A percentile compares a stretch with the other conserved stretches of the same genome.
Conservation (phyloP, 2,113 vertebrate species). For the Eurypyga helias region DNA sequence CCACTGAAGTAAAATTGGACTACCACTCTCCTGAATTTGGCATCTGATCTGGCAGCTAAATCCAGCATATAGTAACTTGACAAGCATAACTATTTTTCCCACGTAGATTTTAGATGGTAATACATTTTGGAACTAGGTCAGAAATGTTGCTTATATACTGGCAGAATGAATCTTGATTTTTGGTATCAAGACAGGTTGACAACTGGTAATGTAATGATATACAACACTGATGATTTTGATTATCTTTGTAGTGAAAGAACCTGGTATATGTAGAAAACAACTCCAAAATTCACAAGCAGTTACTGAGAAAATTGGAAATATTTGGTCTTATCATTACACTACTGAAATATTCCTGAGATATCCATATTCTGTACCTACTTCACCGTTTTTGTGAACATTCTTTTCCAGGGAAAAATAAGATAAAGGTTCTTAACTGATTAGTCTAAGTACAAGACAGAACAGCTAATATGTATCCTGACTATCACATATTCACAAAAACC, state of each 20-base stretch:
- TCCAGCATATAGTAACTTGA: neutral
- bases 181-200: neutral
- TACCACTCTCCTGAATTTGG: neutral
- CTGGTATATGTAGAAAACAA: neutral
- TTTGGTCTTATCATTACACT: neutral
- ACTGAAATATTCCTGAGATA: neutral
- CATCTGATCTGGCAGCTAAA: neutral
- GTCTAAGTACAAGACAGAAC: neutral
- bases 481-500: neutral
- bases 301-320: neutral
- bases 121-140: neutral
- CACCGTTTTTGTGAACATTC: neutral
- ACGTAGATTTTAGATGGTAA: neutral
- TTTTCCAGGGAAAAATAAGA: accelerated
- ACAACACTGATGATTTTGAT: neutral
- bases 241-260: neutral
- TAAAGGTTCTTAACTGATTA: neutral
- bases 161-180: neutral
- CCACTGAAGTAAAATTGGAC: neutral
- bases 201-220: neutral
- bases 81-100: neutral
- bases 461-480: neutral
- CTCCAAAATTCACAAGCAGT: neutral
- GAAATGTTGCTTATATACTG: neutral
- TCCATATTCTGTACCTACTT: neutral